phyloP scores from a whole-genome alignment of 2,888 invertebrate species.

The Synanthedon tipuliformis region DNA sequence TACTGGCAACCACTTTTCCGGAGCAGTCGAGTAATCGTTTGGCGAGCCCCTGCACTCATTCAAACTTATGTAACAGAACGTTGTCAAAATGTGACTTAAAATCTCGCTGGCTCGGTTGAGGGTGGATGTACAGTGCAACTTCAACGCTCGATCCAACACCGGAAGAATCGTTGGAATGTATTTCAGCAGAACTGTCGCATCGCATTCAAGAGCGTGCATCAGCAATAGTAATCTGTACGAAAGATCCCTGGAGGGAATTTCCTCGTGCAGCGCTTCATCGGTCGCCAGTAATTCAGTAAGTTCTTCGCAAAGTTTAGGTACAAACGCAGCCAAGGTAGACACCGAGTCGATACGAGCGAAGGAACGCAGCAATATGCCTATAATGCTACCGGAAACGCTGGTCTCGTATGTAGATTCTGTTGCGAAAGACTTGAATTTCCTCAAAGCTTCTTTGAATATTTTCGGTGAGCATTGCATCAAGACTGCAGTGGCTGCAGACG shows the following conservation, averaged over 20 bases:
- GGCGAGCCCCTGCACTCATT: conserved; percentile 73
- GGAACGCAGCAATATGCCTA: conserved; percentile 77
- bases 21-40: conserved; percentile 71
- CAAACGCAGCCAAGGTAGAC: conserved; percentile 76
- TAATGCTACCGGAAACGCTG: conserved; percentile 83
- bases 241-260: conserved; percentile 82
- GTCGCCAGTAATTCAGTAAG: conserved; percentile 72
- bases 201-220: conserved; percentile 77
- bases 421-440: conserved; percentile 80
- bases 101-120: conserved; percentile 73
- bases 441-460: conserved; percentile 74
- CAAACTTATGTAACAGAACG: conserved; percentile 73
- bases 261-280: conserved; percentile 78
- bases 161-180: conserved; percentile 74
- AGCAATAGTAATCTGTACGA: conserved; percentile 82
- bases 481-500: conserved; percentile 75
- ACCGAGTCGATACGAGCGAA: conserved; percentile 76
- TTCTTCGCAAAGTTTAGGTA: conserved; percentile 78
- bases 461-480: conserved; percentile 79
- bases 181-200: conserved; percentile 72
- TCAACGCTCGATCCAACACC: conserved; percentile 78
- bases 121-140: conserved; percentile 76
- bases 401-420: conserved; percentile 84
- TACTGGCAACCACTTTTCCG: conserved; percentile 78
- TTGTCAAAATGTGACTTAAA: conserved; percentile 68